Evolutionary conservation across 2,797 vertebrate species (phyloP).

Genomic region (Falco biarmicus): DNA sequence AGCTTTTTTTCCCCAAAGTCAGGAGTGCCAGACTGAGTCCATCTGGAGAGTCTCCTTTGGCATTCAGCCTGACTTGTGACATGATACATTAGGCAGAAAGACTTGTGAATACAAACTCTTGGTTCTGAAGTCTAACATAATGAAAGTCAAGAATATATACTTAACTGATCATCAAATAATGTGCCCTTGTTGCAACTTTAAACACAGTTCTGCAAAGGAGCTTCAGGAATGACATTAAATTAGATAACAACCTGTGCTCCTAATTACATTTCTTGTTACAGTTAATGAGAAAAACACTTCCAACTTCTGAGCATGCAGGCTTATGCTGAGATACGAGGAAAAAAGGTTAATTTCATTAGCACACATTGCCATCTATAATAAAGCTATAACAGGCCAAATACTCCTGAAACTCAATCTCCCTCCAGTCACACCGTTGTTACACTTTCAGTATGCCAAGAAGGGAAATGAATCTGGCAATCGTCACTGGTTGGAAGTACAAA

Average conservation of each 20-base stretch:
- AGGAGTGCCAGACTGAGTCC: constrained; percentile 34
- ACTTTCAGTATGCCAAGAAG: constrained; percentile 39
- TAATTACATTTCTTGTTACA: constrained; percentile 19
- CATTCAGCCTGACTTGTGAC: constrained; percentile 39
- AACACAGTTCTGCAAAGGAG: not conserved
- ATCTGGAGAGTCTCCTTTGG: constrained; percentile 47
- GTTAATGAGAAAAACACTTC: constrained; percentile 39
- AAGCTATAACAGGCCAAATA: constrained; percentile 34
- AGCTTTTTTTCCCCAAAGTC: not conserved
- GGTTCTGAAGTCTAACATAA: not conserved
- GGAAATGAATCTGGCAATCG: constrained; percentile 56
- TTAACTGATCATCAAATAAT: not conserved
- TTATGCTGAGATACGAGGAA: constrained; percentile 22
- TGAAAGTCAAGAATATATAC: not conserved
- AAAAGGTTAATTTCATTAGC: constrained; percentile 51
- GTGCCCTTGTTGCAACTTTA: not conserved
- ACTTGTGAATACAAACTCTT: not conserved
- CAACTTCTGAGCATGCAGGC: not conserved
- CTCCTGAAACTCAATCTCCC: constrained; percentile 23
- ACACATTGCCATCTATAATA: constrained; percentile 17
- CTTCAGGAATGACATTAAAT: not conserved
- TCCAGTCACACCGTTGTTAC: not conserved
- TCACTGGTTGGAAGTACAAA: constrained; percentile 23
- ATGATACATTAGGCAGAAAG: not conserved
- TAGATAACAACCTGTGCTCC: not conserved